Evolutionary conservation across 1,140 invertebrate genomes (phyloP).

Genomic region (Lasioglossum albipes): DNA sequence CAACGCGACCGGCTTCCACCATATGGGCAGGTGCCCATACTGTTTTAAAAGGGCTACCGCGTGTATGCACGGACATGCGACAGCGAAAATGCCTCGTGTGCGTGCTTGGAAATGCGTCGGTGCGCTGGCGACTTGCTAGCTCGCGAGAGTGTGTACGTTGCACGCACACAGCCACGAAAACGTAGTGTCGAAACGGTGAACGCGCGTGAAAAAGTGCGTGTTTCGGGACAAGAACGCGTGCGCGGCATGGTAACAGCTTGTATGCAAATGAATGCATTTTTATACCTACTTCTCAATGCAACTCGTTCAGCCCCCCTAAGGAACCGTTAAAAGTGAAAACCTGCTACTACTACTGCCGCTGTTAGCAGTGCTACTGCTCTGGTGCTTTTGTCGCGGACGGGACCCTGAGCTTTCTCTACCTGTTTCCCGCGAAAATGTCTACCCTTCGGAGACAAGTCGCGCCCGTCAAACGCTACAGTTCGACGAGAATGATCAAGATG

Average conservation of each 20-base stretch:
- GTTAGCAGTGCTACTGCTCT: background rate
- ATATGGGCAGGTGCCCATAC: constrained; percentile 77
- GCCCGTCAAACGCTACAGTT: no score
- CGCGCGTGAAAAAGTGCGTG: constrained; percentile 49
- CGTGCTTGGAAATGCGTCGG: background rate
- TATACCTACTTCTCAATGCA: constrained; percentile 70
- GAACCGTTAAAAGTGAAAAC: constrained; percentile 79
- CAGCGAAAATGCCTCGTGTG: background rate
- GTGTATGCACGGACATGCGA: constrained; percentile 28
- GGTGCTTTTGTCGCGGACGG: background rate
- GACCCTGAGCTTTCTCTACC: constrained; percentile 18
- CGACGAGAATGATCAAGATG: no score
- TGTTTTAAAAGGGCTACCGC: constrained; percentile 44
- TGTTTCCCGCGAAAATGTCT: background rate
- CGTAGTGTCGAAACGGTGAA: constrained; percentile 11
- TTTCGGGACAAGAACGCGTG: constrained; percentile 61
- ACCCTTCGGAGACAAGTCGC: no score
- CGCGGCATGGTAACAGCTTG: constrained; percentile 70
- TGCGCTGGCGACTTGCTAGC: no score
- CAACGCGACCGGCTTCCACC: constrained; percentile 53
- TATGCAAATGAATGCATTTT: constrained; percentile 79
- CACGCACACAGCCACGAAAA: background rate
- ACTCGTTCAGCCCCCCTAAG: constrained; percentile 50
- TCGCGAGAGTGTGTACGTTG: no score
- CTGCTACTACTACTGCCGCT: constrained; percentile 64